phyloP scores from a whole-genome alignment of 2,113 vertebrate species.

The Turdus rufiventris region DNA sequence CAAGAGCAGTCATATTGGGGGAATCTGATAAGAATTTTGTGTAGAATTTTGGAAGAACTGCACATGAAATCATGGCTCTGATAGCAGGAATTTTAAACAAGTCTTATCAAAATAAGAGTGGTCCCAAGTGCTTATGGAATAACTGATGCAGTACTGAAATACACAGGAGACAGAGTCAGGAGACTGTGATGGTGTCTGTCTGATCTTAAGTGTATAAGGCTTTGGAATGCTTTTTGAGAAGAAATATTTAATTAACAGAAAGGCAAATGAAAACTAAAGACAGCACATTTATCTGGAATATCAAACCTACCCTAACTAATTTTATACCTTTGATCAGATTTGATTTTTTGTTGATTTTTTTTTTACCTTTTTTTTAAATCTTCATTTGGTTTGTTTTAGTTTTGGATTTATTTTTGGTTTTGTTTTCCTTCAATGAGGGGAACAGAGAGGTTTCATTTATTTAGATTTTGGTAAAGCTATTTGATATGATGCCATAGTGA shows the following conservation, averaged over 20 bases:
- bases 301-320: background rate
- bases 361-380: too few species aligned
- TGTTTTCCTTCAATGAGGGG: background rate
- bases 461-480: background rate
- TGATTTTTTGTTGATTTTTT: background rate
- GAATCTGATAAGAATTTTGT: background rate
- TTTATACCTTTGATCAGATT: background rate
- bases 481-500: background rate
- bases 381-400: background rate
- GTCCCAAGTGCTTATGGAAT: background rate
- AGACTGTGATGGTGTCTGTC: background rate
- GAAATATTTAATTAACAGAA: background rate
- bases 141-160: background rate
- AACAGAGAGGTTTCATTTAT: too few species aligned
- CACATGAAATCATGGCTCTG: background rate
- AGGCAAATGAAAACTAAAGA: constrained; percentile 9
- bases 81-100: background rate
- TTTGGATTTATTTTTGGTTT: background rate
- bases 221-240: background rate
- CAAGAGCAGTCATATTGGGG: background rate
- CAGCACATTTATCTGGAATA: background rate
- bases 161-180: background rate
- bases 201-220: background rate
- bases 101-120: background rate
- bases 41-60: background rate